Conservation (phyloP, 1,140 invertebrate genomes). For the Papilio aristodemus region DNA sequence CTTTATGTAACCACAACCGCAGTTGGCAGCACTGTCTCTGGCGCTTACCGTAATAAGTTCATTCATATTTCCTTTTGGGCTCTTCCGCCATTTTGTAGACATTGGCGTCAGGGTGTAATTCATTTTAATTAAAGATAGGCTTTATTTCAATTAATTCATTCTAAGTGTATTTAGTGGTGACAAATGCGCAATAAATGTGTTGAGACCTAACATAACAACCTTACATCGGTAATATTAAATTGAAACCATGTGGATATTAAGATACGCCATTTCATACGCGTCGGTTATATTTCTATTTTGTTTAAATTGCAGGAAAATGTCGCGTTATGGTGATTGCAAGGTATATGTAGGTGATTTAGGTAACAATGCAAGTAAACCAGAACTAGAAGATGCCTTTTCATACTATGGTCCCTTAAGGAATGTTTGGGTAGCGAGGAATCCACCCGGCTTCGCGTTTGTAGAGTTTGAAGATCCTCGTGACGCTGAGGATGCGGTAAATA, state of each 20-base stretch:
- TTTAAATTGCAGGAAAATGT: slow-evolving; percentile 80
- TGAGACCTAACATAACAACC: slow-evolving; percentile 10
- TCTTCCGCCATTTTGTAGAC: slow-evolving; percentile 32
- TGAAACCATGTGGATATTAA: background rate
- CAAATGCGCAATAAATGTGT: slow-evolving; percentile 28
- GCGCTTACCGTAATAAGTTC: no score
- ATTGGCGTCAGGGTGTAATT: slow-evolving; percentile 18
- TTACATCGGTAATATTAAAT: slow-evolving; percentile 20
- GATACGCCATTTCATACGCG: slow-evolving; percentile 29
- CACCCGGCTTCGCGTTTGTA: slow-evolving; percentile 98
- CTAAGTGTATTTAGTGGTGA: slow-evolving; percentile 20
- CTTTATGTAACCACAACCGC: no score
- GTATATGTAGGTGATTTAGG: slow-evolving; percentile 98
- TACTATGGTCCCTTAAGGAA: slow-evolving; percentile 96
- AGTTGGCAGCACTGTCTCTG: no score
- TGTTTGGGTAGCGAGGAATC: slow-evolving; percentile 98
- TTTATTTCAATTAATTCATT: background rate
- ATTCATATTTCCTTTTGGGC: background rate
- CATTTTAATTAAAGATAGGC: background rate
- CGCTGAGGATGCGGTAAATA: slow-evolving; percentile 96
- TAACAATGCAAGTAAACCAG: slow-evolving; percentile 92
- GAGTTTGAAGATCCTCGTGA: slow-evolving; percentile 99
- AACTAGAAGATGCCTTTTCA: slow-evolving; percentile 95
- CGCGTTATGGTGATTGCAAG: slow-evolving; percentile 93
- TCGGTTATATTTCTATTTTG: slow-evolving; percentile 33